Conservation (phyloP, 2,888 invertebrate genomes). For the Cheilosia scutellata region DNA sequence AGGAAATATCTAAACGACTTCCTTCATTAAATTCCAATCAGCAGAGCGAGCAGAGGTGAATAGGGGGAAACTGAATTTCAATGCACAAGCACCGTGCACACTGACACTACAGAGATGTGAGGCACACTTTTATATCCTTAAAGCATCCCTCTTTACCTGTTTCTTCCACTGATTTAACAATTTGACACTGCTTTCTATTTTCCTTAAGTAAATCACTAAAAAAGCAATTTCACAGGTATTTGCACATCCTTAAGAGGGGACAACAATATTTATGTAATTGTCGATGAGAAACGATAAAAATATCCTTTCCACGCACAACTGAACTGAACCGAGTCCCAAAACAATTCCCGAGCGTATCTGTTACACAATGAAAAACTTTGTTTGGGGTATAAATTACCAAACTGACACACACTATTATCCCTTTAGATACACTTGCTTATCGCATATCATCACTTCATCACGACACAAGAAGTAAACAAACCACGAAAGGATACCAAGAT, state of each 20-base stretch:
- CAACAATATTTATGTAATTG: constrained; percentile 20
- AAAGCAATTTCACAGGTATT: constrained; percentile 74
- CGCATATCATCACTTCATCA: constrained; percentile 74
- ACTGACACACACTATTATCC: constrained; percentile 61
- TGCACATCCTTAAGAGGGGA: constrained; percentile 55
- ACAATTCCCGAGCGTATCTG: constrained; percentile 62
- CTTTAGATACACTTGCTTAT: constrained; percentile 63
- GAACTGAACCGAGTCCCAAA: constrained; percentile 56
- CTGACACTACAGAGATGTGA: constrained; percentile 31
- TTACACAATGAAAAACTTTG: constrained; percentile 42
- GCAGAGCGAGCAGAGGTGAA: constrained; percentile 5
- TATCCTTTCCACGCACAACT: constrained; percentile 70
- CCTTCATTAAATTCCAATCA: constrained; percentile 67
- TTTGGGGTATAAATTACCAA: constrained; percentile 64
- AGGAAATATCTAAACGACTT: constrained; percentile 53
- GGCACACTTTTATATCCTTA: constrained; percentile 33
- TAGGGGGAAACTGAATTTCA: constrained; percentile 19
- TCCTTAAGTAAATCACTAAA: constrained; percentile 33
- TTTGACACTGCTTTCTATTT: constrained; percentile 33
- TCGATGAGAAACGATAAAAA: constrained; percentile 55
- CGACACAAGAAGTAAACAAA: constrained; percentile 66
- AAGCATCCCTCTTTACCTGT: not conserved
- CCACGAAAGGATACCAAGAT: constrained; percentile 62
- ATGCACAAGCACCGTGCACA: constrained; percentile 13
- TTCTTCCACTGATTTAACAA: constrained; percentile 39